Evolutionary conservation across 2,888 invertebrate genomes (phyloP).

Genomic region (Carcina quercana): DNA sequence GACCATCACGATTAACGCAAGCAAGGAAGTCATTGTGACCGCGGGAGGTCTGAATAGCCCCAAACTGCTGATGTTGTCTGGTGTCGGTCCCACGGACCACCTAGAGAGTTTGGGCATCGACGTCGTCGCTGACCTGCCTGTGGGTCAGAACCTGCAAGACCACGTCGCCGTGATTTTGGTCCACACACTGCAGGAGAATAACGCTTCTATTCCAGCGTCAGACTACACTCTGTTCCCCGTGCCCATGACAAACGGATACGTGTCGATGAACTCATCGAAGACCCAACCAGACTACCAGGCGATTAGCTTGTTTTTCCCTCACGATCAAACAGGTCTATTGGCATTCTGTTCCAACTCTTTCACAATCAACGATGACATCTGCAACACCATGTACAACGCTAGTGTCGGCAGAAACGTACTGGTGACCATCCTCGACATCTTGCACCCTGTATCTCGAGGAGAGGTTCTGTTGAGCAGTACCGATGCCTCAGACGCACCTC

Average conservation of each 20-base stretch:
- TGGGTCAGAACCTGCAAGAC: constrained; percentile 35
- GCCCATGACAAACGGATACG: constrained; percentile 22
- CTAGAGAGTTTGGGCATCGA: constrained; percentile 26
- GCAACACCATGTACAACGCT: constrained; percentile 23
- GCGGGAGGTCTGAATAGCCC: constrained; percentile 33
- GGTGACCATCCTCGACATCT: constrained; percentile 11
- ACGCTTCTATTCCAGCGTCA: constrained; percentile 35
- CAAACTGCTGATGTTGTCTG: constrained; percentile 34
- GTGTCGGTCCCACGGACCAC: constrained; percentile 32
- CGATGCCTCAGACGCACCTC: constrained; percentile 24
- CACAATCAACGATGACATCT: constrained; percentile 47
- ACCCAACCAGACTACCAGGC: constrained; percentile 23
- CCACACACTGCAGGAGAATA: constrained; percentile 28
- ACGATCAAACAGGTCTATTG: constrained; percentile 13
- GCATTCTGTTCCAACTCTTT: constrained; percentile 55
- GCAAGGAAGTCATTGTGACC: constrained; percentile 31
- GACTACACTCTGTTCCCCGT: constrained; percentile 21
- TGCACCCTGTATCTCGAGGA: constrained; percentile 48
- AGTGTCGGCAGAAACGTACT: constrained; percentile 20
- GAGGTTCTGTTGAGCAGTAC: constrained; percentile 21
- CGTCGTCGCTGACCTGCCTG: constrained; percentile 29
- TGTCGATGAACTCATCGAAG: constrained; percentile 20
- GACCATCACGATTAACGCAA: constrained; percentile 20
- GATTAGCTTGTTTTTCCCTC: constrained; percentile 15
- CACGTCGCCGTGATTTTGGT: constrained; percentile 19